Percentiles rank a stretch among this genome's conserved stretches.
phyloP scores from a whole-genome alignment of 2,888 invertebrate genomes.

The Drosophila anomelani region DNA sequence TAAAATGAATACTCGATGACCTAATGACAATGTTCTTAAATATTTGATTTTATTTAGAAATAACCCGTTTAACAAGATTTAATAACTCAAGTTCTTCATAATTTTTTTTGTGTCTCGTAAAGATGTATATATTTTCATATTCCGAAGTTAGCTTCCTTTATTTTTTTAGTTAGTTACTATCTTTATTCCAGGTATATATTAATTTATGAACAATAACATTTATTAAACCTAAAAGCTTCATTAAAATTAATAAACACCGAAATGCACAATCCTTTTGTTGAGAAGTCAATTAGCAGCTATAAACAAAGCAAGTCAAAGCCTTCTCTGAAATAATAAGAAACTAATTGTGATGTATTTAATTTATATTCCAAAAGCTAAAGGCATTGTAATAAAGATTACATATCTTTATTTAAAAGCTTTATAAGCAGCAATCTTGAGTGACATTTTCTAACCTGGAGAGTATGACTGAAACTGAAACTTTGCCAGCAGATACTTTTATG shows the following conservation, averaged over 20 bases:
- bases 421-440: background rate
- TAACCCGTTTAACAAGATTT: background rate
- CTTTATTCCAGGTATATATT: background rate
- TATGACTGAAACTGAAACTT: slow-evolving; percentile 10
- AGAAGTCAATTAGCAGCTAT: background rate
- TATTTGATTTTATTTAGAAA: background rate
- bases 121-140: no score
- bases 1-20: no score
- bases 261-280: no score
- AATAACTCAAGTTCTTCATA: background rate
- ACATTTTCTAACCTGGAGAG: background rate
- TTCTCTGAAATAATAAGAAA: background rate
- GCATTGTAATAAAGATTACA: background rate
- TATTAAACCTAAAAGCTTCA: background rate
- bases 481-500: slow-evolving; percentile 10
- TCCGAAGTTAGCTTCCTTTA: no score
- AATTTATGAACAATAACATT: background rate
- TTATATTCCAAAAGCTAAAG: background rate
- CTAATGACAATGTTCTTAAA: background rate
- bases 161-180: background rate
- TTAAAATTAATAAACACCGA: background rate
- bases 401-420: background rate
- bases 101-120: background rate
- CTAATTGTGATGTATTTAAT: background rate
- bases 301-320: background rate